Evolutionary conservation across 2,113 vertebrate genomes (phyloP).

Genomic region (Antennarius striatus): DNA sequence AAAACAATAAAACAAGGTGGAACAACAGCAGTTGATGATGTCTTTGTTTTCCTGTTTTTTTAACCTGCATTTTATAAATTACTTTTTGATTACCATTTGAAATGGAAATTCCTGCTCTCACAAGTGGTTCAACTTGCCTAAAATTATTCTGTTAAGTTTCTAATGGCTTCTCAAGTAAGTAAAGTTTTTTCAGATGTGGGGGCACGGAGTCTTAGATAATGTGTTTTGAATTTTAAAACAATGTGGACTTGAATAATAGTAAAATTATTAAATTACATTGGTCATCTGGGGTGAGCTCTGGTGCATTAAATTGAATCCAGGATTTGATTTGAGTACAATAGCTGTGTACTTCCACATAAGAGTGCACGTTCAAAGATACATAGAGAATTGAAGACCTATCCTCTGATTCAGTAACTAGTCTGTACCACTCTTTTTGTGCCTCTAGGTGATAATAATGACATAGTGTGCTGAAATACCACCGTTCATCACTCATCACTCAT

Average conservation of each 20-base stretch:
- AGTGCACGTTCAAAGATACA: too few species aligned
- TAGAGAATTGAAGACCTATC: too few species aligned
- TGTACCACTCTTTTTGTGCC: too few species aligned
- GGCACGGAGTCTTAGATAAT: too few species aligned
- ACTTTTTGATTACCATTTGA: constrained; percentile 1
- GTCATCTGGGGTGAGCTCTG: too few species aligned
- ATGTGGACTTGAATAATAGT: too few species aligned
- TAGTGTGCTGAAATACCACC: background rate
- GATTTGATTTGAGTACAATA: too few species aligned
- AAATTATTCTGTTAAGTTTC: constrained; percentile 16
- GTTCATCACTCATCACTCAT: constrained; percentile 17
- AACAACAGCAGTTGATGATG: background rate
- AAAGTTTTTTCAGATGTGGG: constrained; percentile 10
- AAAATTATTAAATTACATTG: too few species aligned
- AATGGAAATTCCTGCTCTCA: background rate
- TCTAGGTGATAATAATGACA: constrained; percentile 10
- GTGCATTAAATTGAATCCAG: too few species aligned
- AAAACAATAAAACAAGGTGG: background rate
- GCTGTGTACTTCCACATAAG: too few species aligned
- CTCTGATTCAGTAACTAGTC: too few species aligned
- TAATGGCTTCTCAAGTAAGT: constrained; percentile 32
- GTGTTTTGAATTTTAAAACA: too few species aligned
- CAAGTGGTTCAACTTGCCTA: background rate
- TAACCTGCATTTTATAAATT: constrained; percentile 18
- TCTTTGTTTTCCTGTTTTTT: background rate